Conservation (phyloP, 2,113 vertebrate genomes). For the Corvus moneduloides region DNA sequence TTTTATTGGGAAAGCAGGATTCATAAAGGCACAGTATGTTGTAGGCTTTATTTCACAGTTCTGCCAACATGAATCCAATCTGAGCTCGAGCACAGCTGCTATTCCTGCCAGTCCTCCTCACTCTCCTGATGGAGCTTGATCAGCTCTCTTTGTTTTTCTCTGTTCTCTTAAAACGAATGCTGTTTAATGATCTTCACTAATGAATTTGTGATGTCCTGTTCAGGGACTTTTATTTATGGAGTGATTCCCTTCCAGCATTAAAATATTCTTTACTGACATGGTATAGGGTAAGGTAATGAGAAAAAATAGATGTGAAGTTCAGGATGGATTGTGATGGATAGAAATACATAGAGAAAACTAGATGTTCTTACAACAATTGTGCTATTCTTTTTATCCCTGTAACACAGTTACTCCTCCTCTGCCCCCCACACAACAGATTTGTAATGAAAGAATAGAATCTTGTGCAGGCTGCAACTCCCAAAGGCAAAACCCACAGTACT, state of each 20-base stretch:
- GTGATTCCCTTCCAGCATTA: background rate
- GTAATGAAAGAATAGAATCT: conserved; percentile 79
- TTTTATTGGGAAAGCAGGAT: conserved; percentile 45
- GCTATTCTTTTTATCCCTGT: conserved; percentile 71
- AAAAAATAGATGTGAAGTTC: conserved; percentile 29
- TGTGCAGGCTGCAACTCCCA: conserved; percentile 76
- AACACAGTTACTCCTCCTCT: conserved; percentile 74
- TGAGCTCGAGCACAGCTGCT: conserved; percentile 62
- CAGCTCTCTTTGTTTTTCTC: conserved; percentile 51
- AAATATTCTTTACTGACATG: background rate
- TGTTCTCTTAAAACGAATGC: background rate
- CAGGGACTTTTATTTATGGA: background rate
- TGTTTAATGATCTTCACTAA: conserved; percentile 23
- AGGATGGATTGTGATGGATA: conserved; percentile 53
- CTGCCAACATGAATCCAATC: conserved; percentile 66
- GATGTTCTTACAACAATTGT: conserved; percentile 75
- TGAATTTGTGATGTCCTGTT: conserved; percentile 19
- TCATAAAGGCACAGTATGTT: conserved; percentile 60
- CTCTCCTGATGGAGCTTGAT: conserved; percentile 46
- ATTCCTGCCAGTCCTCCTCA: conserved; percentile 22
- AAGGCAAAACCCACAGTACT: conserved; percentile 78
- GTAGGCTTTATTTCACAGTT: conserved; percentile 58
- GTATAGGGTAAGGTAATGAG: background rate
- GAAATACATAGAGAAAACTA: conserved; percentile 67
- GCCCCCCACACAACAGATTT: conserved; percentile 80